Evolutionary conservation across 2,888 invertebrate species (phyloP), one percentile per base, ranked within the genome.

Genomic region (Eristalis pertinax): DNA sequence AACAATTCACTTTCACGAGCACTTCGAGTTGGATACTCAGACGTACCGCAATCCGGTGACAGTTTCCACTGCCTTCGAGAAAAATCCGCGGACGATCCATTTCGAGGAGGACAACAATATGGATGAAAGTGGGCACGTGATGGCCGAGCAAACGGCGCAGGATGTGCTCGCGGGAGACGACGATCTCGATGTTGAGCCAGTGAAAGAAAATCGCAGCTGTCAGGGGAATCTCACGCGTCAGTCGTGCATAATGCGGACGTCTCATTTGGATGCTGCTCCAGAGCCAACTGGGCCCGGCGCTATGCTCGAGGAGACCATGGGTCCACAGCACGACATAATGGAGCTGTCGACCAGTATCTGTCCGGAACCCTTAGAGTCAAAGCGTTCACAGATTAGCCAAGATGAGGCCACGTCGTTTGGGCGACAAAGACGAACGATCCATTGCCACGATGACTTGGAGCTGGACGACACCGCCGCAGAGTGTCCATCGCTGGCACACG

Each of bases 81-180:
- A 65, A 38, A 72, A 50, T 15, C 67, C 60, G 4, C 67, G 62
- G 13, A 73, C 70, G 8, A 72, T 76, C 19, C 22, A 76, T 15
- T 67, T 77, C 2, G 15, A 62, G 62, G n/a, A 63, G 11, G 11
- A 62, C 24, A 50, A 72, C 35, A 60, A 82, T 0, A 63, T 81
- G n/a, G 56, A 69, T 3, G 62, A 67, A 19, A 75, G 26, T 26
- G 13, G 29, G 1, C 1, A 24, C 15, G 15, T 24, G 5, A 24
- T 0, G 22, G 22, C 11, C 0, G 11, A 15, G 4, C 11, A 26
- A 26, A 24, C 15, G 1, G 4, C 19, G 22, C 15, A 41, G 15
- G 29, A 68, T 29, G 24, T 56, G 22, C 26, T 50, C n/a, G 38
- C 10, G 22, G 29, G 43, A 29, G 38, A 58, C 2, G 10, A 15